phyloP scores from a whole-genome alignment of 1,140 invertebrate species.

The Zaprionus davidi region DNA sequence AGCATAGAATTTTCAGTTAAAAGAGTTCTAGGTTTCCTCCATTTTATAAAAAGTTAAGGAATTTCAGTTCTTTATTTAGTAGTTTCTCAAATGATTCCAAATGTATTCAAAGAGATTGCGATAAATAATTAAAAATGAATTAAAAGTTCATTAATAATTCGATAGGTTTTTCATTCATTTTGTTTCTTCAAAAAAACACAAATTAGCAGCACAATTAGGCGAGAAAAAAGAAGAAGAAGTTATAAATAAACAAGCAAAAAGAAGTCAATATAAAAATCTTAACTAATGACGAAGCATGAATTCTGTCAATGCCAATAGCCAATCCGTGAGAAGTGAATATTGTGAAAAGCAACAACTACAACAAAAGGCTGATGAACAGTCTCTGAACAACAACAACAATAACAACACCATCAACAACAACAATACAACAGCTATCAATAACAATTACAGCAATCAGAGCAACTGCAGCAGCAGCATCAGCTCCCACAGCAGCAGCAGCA shows the following conservation, averaged over 20 bases:
- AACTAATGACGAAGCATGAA: slow-evolving; percentile 85
- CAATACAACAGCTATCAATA: slow-evolving; percentile 85
- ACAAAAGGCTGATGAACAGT: slow-evolving; percentile 86
- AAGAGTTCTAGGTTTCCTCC: background rate
- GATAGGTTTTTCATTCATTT: slow-evolving; percentile 36
- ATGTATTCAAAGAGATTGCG: background rate
- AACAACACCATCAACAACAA: slow-evolving; percentile 67
- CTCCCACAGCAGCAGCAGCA: slow-evolving; percentile 49
- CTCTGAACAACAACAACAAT: slow-evolving; percentile 81
- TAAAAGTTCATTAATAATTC: slow-evolving; percentile 76
- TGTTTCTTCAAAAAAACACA: slow-evolving; percentile 42
- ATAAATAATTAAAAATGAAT: slow-evolving; percentile 76
- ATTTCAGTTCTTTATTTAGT: background rate
- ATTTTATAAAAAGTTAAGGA: background rate
- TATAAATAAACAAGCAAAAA: slow-evolving; percentile 25
- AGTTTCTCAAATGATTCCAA: background rate
- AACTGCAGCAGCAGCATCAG: slow-evolving; percentile 69
- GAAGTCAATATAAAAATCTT: slow-evolving; percentile 33
- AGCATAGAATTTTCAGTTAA: no score
- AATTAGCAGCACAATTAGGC: slow-evolving; percentile 34
- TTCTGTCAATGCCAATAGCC: slow-evolving; percentile 88
- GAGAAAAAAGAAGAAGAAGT: slow-evolving; percentile 18
- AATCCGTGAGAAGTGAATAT: slow-evolving; percentile 88
- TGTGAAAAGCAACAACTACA: slow-evolving; percentile 85
- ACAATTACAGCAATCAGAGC: slow-evolving; percentile 77